Percentiles rank a stretch among this genome's conserved stretches.
These are phyloP conservation scores for Siderastrea siderea DNA, from an alignment of 92 coral and sea anemone species.

Conservation along the genomic window DNA sequence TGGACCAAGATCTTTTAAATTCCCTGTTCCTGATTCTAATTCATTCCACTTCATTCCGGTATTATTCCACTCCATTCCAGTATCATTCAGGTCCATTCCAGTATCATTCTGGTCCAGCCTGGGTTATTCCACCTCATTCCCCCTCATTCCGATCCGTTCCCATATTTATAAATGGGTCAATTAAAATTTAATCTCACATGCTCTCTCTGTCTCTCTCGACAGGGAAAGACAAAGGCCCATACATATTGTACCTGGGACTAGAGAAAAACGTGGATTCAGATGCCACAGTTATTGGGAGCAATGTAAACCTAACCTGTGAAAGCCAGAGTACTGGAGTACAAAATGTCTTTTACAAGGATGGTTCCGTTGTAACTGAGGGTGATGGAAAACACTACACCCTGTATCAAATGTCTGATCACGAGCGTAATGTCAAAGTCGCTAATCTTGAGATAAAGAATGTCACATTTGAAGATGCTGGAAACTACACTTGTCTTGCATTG, in stretches of 20 bases:
- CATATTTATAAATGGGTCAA: too few relatives aligned
- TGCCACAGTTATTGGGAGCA: slow-evolving; percentile 4
- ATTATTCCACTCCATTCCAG: not conserved
- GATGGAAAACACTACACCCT: not conserved
- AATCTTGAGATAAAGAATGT: slow-evolving; percentile 27
- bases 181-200: too few relatives aligned
- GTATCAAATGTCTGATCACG: not conserved
- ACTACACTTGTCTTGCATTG: slow-evolving; percentile 39
- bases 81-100: too few relatives aligned
- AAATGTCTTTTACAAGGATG: not conserved
- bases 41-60: too few relatives aligned
- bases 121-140: too few relatives aligned
- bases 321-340: not conserved
- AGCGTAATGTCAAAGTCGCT: not conserved
- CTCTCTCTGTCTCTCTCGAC: not conserved
- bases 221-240: not conserved
- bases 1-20: too few relatives aligned
- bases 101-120: too few relatives aligned
- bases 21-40: too few relatives aligned
- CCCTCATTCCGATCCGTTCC: too few relatives aligned
- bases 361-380: not conserved
- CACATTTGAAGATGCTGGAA: slow-evolving; percentile 52
- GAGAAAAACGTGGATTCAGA: not conserved
- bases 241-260: not conserved
- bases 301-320: slow-evolving; percentile 9